A percentile compares a stretch with the other conserved stretches of the same genome.
phyloP scores from a whole-genome alignment of 2,113 vertebrate genomes.

The Helogale parvula region DNA sequence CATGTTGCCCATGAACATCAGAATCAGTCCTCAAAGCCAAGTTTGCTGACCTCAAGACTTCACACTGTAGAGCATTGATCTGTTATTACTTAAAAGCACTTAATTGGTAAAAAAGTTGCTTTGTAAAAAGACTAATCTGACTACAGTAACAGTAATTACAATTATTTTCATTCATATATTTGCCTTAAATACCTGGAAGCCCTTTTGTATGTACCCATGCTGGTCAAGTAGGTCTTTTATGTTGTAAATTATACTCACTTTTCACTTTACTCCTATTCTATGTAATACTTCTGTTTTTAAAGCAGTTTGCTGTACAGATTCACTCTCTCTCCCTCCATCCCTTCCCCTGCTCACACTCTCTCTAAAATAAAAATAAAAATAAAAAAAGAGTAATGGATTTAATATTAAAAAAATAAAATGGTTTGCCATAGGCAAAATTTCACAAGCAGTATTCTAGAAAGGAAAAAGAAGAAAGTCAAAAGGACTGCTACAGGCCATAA shows the following conservation, averaged over 20 bases:
- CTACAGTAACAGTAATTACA: neutral
- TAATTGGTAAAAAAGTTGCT: constrained; percentile 6
- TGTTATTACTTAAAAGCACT: neutral
- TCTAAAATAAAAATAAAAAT: too few species aligned
- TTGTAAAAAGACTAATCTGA: constrained; percentile 32
- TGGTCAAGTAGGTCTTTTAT: neutral
- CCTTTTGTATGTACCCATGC: neutral
- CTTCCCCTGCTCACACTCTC: too few species aligned
- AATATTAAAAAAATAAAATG: neutral
- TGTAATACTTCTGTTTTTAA: neutral
- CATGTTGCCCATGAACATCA: neutral
- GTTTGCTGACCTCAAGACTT: neutral
- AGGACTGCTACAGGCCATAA: fast-evolving
- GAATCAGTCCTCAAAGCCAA: neutral
- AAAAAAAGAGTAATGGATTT: too few species aligned
- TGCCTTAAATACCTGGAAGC: neutral
- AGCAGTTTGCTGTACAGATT: neutral
- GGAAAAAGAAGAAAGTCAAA: neutral
- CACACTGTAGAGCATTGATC: neutral
- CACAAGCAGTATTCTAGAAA: neutral
- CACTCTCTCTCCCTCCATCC: too few species aligned
- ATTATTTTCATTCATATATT: neutral
- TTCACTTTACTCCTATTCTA: neutral
- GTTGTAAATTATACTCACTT: neutral
- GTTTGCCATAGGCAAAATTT: neutral